phyloP scores from a whole-genome alignment of 2,113 vertebrate genomes.

The Pollimyrus isidori region DNA sequence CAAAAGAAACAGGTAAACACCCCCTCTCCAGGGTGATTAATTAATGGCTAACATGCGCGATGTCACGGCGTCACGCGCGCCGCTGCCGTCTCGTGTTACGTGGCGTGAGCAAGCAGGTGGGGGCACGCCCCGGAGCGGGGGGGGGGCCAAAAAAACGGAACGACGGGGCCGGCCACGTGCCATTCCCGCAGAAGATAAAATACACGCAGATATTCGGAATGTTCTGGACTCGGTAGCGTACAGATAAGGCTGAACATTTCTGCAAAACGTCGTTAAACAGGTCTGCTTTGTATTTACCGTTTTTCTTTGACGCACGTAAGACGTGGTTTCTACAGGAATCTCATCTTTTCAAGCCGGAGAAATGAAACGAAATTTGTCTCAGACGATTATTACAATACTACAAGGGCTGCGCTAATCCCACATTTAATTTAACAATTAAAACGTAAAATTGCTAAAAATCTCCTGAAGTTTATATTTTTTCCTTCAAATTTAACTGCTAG shows the following conservation, averaged over 20 bases:
- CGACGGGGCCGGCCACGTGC: neutral
- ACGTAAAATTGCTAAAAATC: neutral
- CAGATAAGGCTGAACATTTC: neutral
- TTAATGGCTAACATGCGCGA: neutral
- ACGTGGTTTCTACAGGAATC: neutral
- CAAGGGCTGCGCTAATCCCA: neutral
- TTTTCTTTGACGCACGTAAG: neutral
- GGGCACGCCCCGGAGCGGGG: neutral
- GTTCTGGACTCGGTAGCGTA: neutral
- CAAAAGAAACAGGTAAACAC: neutral
- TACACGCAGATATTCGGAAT: neutral
- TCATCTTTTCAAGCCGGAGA: neutral
- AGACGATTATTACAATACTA: neutral
- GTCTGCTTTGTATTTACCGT: neutral
- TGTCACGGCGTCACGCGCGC: neutral
- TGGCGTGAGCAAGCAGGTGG: neutral
- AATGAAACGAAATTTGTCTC: neutral
- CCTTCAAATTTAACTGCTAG: neutral
- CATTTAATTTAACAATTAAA: neutral
- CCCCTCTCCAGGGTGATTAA: neutral
- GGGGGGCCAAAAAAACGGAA: neutral
- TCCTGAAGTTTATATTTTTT: neutral
- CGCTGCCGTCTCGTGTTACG: neutral
- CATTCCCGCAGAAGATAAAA: neutral
- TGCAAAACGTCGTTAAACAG: neutral